Conservation (phyloP, 2,888 invertebrate genomes). For the Coremacera marginata region DNA sequence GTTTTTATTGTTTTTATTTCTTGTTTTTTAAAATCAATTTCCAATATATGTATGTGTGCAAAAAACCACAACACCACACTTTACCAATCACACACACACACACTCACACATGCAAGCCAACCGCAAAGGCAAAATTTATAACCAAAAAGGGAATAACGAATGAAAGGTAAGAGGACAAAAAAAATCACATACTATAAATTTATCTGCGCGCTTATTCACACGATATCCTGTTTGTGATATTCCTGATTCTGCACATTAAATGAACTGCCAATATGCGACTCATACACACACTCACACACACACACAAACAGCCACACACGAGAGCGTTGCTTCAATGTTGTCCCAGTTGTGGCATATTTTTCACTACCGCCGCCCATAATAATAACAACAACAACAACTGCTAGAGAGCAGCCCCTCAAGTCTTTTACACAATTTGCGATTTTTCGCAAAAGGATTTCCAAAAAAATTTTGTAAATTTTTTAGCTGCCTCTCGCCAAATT, state of each 20-base stretch:
- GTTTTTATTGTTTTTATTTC: conserved; percentile 31
- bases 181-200: conserved; percentile 13
- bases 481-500: conserved; percentile 1
- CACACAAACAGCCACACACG: background rate
- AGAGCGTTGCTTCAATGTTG: background rate
- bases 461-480: background rate
- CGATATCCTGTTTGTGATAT: conserved; percentile 37
- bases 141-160: conserved; percentile 35
- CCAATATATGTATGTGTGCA: conserved; percentile 9
- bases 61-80: conserved; percentile 27
- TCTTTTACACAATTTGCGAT: background rate
- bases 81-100: too few relatives aligned
- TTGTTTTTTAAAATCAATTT: conserved; percentile 30
- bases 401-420: background rate
- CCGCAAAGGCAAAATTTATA: conserved; percentile 39
- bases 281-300: background rate
- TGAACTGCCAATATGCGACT: conserved; percentile 37
- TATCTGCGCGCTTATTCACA: conserved; percentile 30
- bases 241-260: conserved; percentile 36
- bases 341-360: conserved; percentile 14
- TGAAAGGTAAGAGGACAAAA: background rate
- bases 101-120: conserved; percentile 6
- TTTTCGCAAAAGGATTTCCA: background rate
- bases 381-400: background rate
- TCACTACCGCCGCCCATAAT: background rate